Evolutionary conservation across 2,113 vertebrate genomes (phyloP).

Genomic region (Lophochroa leadbeateri): DNA sequence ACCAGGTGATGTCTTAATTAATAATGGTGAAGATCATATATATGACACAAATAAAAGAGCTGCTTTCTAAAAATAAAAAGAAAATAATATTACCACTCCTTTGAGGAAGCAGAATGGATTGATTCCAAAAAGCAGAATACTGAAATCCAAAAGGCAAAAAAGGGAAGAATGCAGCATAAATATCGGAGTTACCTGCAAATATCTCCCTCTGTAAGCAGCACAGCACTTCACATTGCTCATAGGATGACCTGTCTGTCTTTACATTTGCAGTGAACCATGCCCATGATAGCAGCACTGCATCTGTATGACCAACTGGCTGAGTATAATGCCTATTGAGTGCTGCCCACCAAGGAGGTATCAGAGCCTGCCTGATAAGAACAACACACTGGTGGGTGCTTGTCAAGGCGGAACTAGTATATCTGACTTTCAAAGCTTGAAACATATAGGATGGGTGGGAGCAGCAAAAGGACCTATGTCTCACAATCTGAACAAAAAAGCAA

Average conservation of each 20-base stretch:
- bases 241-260: neutral
- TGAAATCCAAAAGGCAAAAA: neutral
- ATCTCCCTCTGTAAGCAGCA: neutral
- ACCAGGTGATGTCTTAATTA: slow-evolving; percentile 43
- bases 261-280: neutral
- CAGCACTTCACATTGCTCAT: neutral
- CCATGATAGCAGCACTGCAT: neutral
- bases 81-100: neutral
- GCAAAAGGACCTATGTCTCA: neutral
- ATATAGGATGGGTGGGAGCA: neutral
- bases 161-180: neutral
- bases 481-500: neutral
- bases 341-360: neutral
- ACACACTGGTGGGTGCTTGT: neutral
- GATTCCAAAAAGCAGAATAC: neutral
- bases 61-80: neutral
- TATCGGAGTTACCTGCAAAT: neutral
- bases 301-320: neutral
- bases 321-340: neutral
- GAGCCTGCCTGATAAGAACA: neutral
- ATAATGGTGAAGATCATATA: neutral
- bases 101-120: neutral
- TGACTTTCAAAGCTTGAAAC: neutral
- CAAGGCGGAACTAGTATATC: neutral
- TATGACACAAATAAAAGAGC: neutral